A percentile compares a stretch with the other conserved stretches of the same genome.
phyloP scores from a whole-genome alignment of 2,113 vertebrate genomes.

The Formicarius rufipectus region DNA sequence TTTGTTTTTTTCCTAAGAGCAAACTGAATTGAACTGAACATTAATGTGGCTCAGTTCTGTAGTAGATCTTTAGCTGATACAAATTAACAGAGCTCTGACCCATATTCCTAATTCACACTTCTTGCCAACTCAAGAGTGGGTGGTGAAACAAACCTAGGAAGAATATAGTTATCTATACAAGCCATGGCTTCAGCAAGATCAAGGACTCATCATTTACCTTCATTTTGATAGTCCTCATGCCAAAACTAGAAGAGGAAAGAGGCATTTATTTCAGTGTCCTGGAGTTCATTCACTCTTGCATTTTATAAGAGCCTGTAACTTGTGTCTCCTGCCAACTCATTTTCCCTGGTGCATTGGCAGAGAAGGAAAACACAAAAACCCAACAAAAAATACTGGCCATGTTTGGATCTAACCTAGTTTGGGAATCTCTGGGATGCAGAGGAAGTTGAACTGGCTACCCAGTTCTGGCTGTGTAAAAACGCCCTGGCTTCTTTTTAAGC shows the following conservation, averaged over 20 bases:
- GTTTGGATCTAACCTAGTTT: not conserved
- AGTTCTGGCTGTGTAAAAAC: not conserved
- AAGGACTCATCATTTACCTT: not conserved
- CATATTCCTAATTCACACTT: not conserved
- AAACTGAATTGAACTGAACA: not conserved
- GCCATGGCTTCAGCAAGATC: not conserved
- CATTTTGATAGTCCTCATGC: not conserved
- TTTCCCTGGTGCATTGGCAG: not conserved
- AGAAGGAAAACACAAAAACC: not conserved
- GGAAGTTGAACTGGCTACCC: not conserved
- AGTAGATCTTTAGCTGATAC: not conserved
- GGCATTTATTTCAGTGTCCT: not conserved
- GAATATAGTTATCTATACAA: not conserved
- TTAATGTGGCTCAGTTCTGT: not conserved
- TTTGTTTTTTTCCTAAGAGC: not conserved
- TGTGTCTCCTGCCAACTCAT: not conserved
- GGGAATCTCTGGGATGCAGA: not conserved
- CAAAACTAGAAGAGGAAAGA: not conserved
- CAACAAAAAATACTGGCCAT: not conserved
- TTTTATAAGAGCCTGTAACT: not conserved
- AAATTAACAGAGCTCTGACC: not conserved
- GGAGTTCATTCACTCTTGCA: not conserved
- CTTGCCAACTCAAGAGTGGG: not conserved
- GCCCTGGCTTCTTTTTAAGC: not conserved
- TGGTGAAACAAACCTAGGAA: not conserved